A percentile compares a stretch with the other conserved stretches of the same genome.
Conservation (phyloP, 1,140 invertebrate species). For the Trichonephila inaurata region DNA sequence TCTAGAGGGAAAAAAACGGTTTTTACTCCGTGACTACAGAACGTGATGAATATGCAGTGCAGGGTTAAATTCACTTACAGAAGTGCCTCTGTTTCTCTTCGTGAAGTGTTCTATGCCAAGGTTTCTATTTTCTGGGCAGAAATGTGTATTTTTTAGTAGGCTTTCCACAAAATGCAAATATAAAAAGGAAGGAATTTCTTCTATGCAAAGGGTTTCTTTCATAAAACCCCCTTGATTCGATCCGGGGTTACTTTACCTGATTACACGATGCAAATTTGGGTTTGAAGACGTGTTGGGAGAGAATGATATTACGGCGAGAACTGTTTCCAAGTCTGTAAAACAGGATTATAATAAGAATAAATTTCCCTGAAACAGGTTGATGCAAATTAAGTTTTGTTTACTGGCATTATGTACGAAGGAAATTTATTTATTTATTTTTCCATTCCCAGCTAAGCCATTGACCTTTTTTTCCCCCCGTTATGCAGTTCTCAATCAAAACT, state of each 20-base stretch:
- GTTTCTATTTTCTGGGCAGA: neutral
- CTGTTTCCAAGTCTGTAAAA: neutral
- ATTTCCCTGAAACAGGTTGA: neutral
- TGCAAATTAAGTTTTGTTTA: no score
- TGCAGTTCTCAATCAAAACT: no score
- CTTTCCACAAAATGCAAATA: neutral
- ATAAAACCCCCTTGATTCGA: neutral
- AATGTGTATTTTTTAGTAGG: neutral
- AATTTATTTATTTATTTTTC: no score
- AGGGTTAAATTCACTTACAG: conserved; percentile 34
- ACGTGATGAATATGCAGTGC: conserved; percentile 63
- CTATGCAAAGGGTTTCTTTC: neutral
- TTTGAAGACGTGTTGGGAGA: neutral
- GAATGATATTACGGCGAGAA: neutral
- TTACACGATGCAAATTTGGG: neutral
- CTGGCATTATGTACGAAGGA: no score
- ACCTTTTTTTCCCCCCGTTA: no score
- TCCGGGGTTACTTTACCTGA: neutral
- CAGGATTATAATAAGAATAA: neutral
- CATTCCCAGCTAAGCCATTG: no score
- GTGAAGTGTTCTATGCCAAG: neutral
- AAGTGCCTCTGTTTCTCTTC: conserved; percentile 6
- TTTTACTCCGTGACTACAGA: neutral
- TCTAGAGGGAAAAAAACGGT: neutral
- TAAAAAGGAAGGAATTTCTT: neutral